Conservation (phyloP, 2,113 vertebrate genomes). For the Saimiri boliviensis region DNA sequence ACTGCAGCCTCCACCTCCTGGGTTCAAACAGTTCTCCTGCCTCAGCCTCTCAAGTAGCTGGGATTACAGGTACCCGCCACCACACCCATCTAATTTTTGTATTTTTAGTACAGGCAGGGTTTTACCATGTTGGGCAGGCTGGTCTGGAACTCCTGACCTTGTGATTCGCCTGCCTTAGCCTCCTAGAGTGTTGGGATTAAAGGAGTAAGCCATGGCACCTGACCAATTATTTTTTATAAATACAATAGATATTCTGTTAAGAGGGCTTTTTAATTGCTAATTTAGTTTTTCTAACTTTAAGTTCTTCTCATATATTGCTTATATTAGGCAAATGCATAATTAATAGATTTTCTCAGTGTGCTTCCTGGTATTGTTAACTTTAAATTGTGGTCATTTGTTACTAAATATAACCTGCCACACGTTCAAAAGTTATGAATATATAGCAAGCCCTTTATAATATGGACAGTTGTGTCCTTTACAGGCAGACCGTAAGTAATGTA, state of each 20-base stretch:
- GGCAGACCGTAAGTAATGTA: neutral
- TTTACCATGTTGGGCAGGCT: too few species aligned
- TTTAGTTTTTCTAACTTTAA: conserved; percentile 22
- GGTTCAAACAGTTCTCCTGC: too few species aligned
- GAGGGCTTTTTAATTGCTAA: neutral
- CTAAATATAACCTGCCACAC: neutral
- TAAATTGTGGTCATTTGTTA: neutral
- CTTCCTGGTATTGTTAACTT: neutral
- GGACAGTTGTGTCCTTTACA: neutral
- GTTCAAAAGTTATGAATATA: neutral
- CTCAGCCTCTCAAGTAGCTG: too few species aligned
- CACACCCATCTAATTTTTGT: too few species aligned
- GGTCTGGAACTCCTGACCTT: too few species aligned
- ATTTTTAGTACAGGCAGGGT: too few species aligned
- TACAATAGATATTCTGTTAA: neutral
- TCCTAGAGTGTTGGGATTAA: too few species aligned
- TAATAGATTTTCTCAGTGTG: neutral
- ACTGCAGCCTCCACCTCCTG: too few species aligned
- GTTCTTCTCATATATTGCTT: neutral
- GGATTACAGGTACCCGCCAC: too few species aligned
- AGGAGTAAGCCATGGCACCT: too few species aligned
- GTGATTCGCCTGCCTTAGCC: too few species aligned
- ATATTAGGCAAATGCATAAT: neutral
- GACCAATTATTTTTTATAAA: neutral
- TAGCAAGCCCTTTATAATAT: neutral